Evolutionary conservation across 2,888 invertebrate genomes (phyloP).

Genomic region (Phyllotreta striolata): DNA sequence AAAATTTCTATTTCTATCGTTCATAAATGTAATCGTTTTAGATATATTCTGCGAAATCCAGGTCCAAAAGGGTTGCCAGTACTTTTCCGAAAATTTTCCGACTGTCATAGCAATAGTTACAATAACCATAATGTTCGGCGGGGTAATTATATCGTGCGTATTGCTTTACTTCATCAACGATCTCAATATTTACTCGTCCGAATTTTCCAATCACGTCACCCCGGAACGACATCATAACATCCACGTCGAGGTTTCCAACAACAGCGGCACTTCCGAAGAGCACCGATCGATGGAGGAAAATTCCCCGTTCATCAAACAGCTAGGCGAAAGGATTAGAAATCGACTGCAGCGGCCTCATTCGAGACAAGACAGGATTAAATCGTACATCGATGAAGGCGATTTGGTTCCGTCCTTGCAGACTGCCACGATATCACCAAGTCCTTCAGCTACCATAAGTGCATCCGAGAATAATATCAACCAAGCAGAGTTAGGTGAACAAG

Average conservation of each 20-base stretch:
- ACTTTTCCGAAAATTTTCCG: constrained; percentile 49
- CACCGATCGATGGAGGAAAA: constrained; percentile 17
- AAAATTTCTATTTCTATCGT: not conserved
- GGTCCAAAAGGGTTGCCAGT: constrained; percentile 45
- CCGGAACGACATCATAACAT: not conserved
- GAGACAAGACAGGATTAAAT: constrained; percentile 39
- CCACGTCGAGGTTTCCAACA: not conserved
- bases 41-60: constrained; percentile 47
- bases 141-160: constrained; percentile 43
- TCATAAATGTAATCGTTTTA: constrained; percentile 23
- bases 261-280: not conserved
- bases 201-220: not conserved
- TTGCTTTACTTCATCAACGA: constrained; percentile 44
- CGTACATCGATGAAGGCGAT: constrained; percentile 43
- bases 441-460: not conserved
- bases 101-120: constrained; percentile 50
- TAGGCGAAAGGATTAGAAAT: constrained; percentile 24
- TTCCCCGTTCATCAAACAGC: constrained; percentile 19
- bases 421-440: not conserved
- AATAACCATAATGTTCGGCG: constrained; percentile 47
- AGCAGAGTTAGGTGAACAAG: not conserved
- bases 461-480: not conserved
- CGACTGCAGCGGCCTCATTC: constrained; percentile 29
- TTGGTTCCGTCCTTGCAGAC: constrained; percentile 39
- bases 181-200: constrained; percentile 40